Evolutionary conservation across 2,888 invertebrate genomes (phyloP).

Genomic region (Agrochola macilenta): DNA sequence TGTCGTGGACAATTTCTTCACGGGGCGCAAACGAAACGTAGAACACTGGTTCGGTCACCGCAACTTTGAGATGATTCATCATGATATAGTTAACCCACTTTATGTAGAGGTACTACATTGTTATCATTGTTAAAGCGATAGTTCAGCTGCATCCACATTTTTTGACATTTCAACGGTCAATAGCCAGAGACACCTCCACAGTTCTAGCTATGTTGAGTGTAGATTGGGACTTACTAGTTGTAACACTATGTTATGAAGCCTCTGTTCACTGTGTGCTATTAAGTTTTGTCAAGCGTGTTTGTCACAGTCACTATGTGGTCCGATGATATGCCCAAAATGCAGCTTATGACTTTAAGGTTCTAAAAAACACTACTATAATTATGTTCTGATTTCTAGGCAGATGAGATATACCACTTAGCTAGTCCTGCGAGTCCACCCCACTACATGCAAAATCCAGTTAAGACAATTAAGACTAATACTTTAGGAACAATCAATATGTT

Average conservation of each 20-base stretch:
- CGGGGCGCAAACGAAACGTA: conserved; percentile 98
- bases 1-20: conserved; percentile 99
- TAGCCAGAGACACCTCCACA: background rate
- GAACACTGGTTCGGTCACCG: conserved; percentile 99
- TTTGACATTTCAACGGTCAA: background rate
- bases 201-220: background rate
- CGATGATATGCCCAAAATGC: background rate
- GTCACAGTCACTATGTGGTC: background rate
- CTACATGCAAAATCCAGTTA: conserved; percentile 99
- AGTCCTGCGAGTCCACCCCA: conserved; percentile 99
- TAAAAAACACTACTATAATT: background rate
- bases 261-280: background rate
- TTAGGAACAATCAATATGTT: conserved; percentile 98
- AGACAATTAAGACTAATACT: conserved; percentile 99
- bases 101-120: conserved; percentile 94
- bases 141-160: background rate
- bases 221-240: background rate
- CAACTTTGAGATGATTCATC: conserved; percentile 99
- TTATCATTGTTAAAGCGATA: background rate
- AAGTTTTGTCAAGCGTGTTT: background rate
- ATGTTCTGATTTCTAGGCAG: conserved; percentile 90
- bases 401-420: conserved; percentile 99
- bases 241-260: background rate
- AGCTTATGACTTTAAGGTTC: background rate
- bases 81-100: conserved; percentile 99